A percentile compares a stretch with the other conserved stretches of the same genome.
Evolutionary conservation across 1,140 invertebrate species (phyloP).

Genomic region (Hycleus phaleratus): DNA sequence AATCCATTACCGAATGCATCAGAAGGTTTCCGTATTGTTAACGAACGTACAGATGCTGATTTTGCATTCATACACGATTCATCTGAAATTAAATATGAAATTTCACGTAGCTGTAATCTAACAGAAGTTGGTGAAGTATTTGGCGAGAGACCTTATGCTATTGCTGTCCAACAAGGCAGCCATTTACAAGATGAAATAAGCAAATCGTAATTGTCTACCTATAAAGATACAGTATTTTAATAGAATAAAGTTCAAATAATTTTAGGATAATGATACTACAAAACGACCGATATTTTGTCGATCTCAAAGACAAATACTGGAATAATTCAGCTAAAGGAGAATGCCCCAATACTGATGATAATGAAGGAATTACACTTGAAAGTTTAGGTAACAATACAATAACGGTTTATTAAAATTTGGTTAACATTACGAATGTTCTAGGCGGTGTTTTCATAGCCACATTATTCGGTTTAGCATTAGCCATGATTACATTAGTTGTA

Average conservation of each 20-base stretch:
- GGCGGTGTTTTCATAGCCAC: conserved; percentile 87
- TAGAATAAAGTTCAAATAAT: conserved; percentile 3
- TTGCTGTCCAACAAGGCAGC: conserved; percentile 81
- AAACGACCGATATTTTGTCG: conserved; percentile 77
- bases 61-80: conserved; percentile 88
- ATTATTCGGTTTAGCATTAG: conserved; percentile 69
- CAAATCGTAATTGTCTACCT: conserved; percentile 45
- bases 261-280: conserved; percentile 70
- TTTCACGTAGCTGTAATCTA: conserved; percentile 74
- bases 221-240: neutral
- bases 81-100: conserved; percentile 74
- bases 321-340: conserved; percentile 59
- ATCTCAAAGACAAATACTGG: conserved; percentile 72
- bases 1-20: conserved; percentile 56
- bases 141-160: conserved; percentile 80
- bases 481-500: conserved; percentile 70
- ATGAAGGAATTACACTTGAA: conserved; percentile 79
- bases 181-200: conserved; percentile 72
- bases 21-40: conserved; percentile 67
- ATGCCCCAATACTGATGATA: conserved; percentile 68
- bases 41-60: conserved; percentile 68
- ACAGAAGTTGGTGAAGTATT: conserved; percentile 83
- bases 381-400: conserved; percentile 58
- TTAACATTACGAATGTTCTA: conserved; percentile 35
- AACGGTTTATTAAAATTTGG: conserved; percentile 1